Evolutionary conservation across 2,888 invertebrate species (phyloP), one percentile per base, ranked within the genome.

Genomic region (Conchocele bisecta): DNA sequence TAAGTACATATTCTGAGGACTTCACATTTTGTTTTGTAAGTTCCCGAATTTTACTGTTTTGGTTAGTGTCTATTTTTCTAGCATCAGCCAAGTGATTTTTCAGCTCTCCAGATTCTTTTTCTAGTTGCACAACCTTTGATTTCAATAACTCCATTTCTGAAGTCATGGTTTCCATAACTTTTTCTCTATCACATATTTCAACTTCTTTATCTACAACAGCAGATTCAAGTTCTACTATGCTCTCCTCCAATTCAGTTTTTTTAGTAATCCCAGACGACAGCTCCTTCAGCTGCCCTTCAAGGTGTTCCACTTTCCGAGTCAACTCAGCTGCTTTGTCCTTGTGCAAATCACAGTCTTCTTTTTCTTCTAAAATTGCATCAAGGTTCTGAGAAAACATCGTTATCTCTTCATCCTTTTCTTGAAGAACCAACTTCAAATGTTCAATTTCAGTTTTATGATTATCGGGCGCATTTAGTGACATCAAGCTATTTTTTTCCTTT

Each of bases 151-250:
- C 51, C 13, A 51, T 11, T 51, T 51, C 51, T 33, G 33, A 31
- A 17, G 33, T 31, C 22, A 22, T 51, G 22, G 7, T 22, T 9
- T 51, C 65, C 31, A 73, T 59, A 7, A 73, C 28, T 20, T 65
- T 60, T 13, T 77, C 76, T 44, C 66, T 63, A 2, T 65, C 33
- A 53, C 65, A 59, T 20, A 70, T 41, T 39, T 75, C 75, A 26
- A 76, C 57, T 51, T 75, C 78, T 35, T 71, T 70, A 22, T 63
- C 64, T 50, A 48, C 67, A 5, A 70, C 48, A 35, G 69, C 64
- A 37, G 68, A 64, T 59, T 78, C 71, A 15, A 74, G 35, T 15
- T 72, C 72, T 37, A 60, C 54, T 13, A 54, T 15, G 39, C 69
- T 60, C 44, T 50, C 37, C 6, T 71, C 68, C n/a, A 64, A 31